Percentiles rank a stretch among this genome's conserved stretches.
Evolutionary conservation across 1,140 invertebrate genomes (phyloP).

Genomic region (Cydia pomonella): DNA sequence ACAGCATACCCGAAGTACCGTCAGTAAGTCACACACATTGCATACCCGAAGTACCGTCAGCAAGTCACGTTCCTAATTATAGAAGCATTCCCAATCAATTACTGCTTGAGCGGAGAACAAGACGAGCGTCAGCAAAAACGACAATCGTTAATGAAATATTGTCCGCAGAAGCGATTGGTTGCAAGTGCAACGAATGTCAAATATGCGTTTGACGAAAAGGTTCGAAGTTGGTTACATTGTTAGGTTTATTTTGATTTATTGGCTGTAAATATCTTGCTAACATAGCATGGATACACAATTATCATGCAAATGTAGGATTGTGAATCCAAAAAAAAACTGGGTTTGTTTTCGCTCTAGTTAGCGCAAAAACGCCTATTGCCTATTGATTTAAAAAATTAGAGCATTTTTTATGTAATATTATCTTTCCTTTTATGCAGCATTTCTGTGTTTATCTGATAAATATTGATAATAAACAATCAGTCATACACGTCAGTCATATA

Average conservation of each 20-base stretch:
- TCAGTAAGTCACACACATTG: slow-evolving; percentile 42
- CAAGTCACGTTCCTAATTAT: slow-evolving; percentile 76
- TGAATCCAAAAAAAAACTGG: too few species aligned
- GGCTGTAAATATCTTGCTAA: too few species aligned
- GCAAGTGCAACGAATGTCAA: not conserved
- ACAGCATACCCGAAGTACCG: slow-evolving; percentile 36
- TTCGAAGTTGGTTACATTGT: not conserved
- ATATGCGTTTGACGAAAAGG: slow-evolving; percentile 1
- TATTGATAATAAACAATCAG: too few species aligned
- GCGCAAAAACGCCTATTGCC: too few species aligned
- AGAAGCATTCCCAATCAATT: slow-evolving; percentile 80
- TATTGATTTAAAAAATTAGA: too few species aligned
- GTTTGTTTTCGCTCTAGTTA: too few species aligned
- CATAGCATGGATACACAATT: too few species aligned
- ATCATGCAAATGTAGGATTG: too few species aligned
- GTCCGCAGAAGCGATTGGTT: not conserved
- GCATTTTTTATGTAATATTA: too few species aligned
- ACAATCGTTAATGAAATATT: slow-evolving; percentile 27
- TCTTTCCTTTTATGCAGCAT: too few species aligned
- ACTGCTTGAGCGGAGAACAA: slow-evolving; percentile 58
- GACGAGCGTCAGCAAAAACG: slow-evolving; percentile 52
- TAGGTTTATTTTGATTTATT: not conserved
- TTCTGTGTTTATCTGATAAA: too few species aligned
- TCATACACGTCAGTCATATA: too few species aligned
- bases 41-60: slow-evolving; percentile 46